Percentiles rank a stretch among this genome's conserved stretches.
These are phyloP conservation scores for Kradibia gibbosae DNA, from an alignment of 1,140 invertebrate species.

Conservation along the genomic window DNA sequence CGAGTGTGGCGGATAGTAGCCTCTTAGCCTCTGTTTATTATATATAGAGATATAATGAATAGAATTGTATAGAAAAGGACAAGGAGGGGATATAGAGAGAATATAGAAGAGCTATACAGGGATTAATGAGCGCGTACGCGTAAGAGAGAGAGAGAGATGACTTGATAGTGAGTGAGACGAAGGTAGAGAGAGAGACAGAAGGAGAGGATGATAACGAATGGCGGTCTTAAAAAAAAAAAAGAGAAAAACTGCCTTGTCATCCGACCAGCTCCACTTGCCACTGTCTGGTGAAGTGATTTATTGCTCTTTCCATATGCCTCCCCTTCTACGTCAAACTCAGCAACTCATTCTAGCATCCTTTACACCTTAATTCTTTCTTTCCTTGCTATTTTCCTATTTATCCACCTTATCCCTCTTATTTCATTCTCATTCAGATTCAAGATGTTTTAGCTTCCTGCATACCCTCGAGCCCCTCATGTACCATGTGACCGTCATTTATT, in stretches of 20 bases:
- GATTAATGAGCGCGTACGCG: no score
- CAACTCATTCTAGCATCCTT: not conserved
- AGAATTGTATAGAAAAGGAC: not conserved
- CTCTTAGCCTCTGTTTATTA: not conserved
- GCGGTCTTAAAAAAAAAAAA: no score
- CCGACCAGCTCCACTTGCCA: constrained; percentile 60
- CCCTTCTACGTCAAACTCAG: not conserved
- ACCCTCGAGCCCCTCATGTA: not conserved
- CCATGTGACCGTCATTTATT: not conserved
- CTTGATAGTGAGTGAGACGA: no score
- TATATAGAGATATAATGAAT: not conserved
- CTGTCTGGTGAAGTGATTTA: constrained; percentile 65
- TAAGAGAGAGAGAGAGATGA: constrained; percentile 53
- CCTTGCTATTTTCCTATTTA: not conserved
- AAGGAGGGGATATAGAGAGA: constrained; percentile 19
- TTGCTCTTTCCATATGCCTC: constrained; percentile 47
- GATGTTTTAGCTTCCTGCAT: not conserved
- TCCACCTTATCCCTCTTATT: not conserved
- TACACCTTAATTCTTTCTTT: not conserved
- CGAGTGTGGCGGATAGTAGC: not conserved
- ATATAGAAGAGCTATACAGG: no score
- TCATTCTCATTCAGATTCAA: not conserved
- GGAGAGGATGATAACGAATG: constrained; percentile 50
- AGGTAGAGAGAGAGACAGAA: constrained; percentile 39
- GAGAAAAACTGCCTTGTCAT: constrained; percentile 58